Conservation (phyloP, 2,113 vertebrate species). For the Grantiella picta region DNA sequence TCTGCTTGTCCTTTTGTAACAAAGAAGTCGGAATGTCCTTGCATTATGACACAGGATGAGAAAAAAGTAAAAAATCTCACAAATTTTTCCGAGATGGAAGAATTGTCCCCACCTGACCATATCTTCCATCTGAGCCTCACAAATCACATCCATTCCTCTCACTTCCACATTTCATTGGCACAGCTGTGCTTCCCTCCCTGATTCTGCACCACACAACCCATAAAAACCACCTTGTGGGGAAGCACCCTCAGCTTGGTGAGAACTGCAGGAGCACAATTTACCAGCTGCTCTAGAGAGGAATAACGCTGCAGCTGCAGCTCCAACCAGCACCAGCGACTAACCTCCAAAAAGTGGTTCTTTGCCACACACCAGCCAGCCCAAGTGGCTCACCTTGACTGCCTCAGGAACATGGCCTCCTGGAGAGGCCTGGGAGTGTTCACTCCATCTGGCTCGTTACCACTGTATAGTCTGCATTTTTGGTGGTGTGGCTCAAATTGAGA, state of each 20-base stretch:
- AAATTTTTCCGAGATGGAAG: not conserved
- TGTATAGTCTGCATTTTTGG: not conserved
- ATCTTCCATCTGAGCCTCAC: not conserved
- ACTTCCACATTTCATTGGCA: not conserved
- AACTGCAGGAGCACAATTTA: accelerated
- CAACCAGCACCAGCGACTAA: not conserved
- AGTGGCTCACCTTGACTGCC: not conserved
- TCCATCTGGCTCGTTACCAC: not conserved
- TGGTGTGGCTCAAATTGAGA: not conserved
- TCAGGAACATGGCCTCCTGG: accelerated
- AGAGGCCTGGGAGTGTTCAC: not conserved
- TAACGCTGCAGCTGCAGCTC: not conserved
- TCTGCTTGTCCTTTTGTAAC: not conserved
- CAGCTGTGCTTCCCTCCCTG: not conserved
- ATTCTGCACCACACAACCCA: not conserved
- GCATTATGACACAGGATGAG: not conserved
- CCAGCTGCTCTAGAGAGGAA: not conserved
- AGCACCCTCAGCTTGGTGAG: not conserved
- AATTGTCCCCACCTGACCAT: not conserved
- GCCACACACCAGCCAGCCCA: not conserved
- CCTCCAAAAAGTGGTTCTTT: not conserved
- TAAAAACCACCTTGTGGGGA: accelerated
- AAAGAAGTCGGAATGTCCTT: not conserved
- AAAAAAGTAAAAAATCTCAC: not conserved
- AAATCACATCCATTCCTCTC: not conserved